Conservation (phyloP, 2,797 vertebrate species). For the Sebastes elongatus region DNA sequence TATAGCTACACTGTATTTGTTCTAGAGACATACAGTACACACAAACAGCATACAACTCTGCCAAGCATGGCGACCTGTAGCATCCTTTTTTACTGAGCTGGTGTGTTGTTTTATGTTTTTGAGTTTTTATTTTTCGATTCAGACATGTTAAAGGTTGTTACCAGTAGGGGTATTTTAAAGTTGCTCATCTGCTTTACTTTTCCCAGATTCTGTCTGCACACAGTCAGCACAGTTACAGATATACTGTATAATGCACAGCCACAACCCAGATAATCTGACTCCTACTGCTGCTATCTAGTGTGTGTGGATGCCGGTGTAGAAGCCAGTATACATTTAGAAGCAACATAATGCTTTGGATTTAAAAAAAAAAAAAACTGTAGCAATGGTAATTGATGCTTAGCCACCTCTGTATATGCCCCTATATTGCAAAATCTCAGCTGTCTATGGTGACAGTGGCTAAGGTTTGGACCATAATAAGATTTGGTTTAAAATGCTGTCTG, state of each 20-base stretch:
- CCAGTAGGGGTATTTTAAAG: background rate
- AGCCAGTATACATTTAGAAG: background rate
- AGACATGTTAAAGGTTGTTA: background rate
- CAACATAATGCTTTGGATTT: background rate
- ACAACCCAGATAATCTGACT: background rate
- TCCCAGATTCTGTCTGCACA: background rate
- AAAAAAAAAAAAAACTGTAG: background rate
- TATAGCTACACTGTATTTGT: constrained; percentile 2
- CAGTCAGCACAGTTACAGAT: background rate
- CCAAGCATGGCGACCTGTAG: background rate
- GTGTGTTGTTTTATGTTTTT: background rate
- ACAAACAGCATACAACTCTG: background rate
- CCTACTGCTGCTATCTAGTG: background rate
- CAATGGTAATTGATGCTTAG: background rate
- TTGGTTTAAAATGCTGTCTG: background rate
- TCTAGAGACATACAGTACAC: background rate
- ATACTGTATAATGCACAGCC: background rate
- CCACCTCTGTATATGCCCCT: background rate
- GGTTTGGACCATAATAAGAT: background rate
- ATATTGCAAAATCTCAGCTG: background rate
- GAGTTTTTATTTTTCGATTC: background rate
- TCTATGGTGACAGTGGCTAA: background rate
- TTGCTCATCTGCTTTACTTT: background rate
- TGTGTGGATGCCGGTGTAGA: background rate
- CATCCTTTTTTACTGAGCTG: background rate